Evolutionary conservation across 2,888 invertebrate genomes (phyloP), one percentile per base, ranked within the genome.

Genomic region (Hymenopus coronatus): DNA sequence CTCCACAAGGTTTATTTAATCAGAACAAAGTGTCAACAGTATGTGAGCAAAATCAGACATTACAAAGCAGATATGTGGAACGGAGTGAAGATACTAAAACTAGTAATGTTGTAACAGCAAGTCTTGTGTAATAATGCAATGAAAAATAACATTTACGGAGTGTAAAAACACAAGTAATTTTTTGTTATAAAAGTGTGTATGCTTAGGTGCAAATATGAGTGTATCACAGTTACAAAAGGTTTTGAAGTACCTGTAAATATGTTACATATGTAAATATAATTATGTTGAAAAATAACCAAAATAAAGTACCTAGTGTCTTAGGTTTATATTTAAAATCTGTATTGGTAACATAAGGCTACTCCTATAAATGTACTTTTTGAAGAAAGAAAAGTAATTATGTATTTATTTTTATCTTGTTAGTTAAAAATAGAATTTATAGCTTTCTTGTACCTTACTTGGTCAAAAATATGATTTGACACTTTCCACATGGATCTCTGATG

Each of bases 11-110:
- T 30, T 30, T 89, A 30, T 86, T 85, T 25, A 81, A 85, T 70
- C 90, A 88, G 15, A 82, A 46, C 14, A 86, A 89, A n/a, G 30
- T 89, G 54, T 46, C 86, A n/a, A 86, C 83, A 30, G 30, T 46
- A 8, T 86, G 54, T 30, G 83, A 86, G 33, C 89, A 82, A 28
- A 46, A 40, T 14, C 28, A 28, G n/a, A n/a, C 87, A n/a, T 14
- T 82, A 12, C 28, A 40, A 14, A 87, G 30, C 87, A 87, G 33
- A 28, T 87, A 82, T n/a, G 28, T 70, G 27, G 86, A 86, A 15
- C 82, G 86, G 54, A 83, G 86, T 7, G 88, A 88, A n/a, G 89
- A 87, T 46, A 15, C 89, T 28, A 54, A 40, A 92, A 27, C 92
- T 54, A 90, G 33, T 89, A 89, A 88, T 89, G 70, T 90, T 28